A percentile compares a stretch with the other conserved stretches of the same genome.
Evolutionary conservation across 2,888 invertebrate species (phyloP).

Genomic region (Agonopterix subpropinquella): DNA sequence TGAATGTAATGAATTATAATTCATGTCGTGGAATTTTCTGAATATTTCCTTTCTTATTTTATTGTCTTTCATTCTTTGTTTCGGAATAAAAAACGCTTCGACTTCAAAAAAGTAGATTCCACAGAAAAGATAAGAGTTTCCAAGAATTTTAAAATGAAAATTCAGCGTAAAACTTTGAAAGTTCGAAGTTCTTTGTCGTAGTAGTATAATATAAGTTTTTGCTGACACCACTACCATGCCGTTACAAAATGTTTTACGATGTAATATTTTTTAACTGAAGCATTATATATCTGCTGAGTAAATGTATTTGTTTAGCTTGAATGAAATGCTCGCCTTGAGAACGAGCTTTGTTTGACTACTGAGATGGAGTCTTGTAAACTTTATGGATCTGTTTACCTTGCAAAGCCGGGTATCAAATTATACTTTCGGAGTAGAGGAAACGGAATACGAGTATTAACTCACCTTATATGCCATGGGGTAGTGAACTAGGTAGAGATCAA

Average conservation of each 20-base stretch:
- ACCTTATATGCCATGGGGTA: constrained; percentile 82
- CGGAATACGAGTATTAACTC: constrained; percentile 10
- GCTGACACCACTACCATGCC: constrained; percentile 13
- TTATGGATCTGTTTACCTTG: background rate
- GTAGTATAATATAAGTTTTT: constrained; percentile 12
- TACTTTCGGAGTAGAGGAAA: background rate
- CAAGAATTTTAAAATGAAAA: constrained; percentile 21
- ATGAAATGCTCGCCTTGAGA: background rate
- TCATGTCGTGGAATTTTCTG: constrained; percentile 2
- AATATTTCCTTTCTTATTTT: background rate
- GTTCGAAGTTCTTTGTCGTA: constrained; percentile 11
- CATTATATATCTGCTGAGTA: background rate
- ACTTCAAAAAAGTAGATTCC: constrained; percentile 16
- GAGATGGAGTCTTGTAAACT: background rate
- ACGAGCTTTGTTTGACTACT: background rate
- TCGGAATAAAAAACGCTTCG: constrained; percentile 11
- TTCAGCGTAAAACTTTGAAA: constrained; percentile 17
- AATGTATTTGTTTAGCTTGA: background rate
- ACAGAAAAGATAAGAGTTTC: constrained; percentile 15
- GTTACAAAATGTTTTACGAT: background rate
- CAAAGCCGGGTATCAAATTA: background rate
- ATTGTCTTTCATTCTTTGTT: constrained; percentile 6
- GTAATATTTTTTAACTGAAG: background rate
- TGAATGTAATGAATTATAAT: background rate
- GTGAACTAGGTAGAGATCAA: constrained; percentile 89